Conservation (phyloP, 2,888 invertebrate species). For the Opisthograptis luteolata region DNA sequence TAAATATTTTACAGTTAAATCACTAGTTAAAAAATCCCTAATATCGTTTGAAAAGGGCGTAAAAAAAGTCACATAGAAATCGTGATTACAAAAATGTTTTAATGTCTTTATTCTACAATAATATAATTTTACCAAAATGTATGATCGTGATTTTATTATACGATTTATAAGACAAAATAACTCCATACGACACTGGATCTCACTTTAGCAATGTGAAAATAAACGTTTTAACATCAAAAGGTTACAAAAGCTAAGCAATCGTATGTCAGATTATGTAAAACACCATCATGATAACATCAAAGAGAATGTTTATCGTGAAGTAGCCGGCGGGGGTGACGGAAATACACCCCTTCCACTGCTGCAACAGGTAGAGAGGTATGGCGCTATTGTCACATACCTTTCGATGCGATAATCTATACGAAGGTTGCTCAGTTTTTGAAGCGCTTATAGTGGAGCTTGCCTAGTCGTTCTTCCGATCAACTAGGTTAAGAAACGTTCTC, state of each 20-base stretch:
- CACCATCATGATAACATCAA: conserved; percentile 46
- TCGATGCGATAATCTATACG: conserved; percentile 4
- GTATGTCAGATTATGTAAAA: conserved; percentile 46
- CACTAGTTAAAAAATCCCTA: no score
- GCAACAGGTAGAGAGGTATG: conserved; percentile 20
- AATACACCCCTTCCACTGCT: conserved; percentile 21
- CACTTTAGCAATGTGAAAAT: not conserved
- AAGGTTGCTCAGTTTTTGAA: no score
- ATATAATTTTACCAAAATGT: no score
- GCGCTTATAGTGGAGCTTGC: not conserved
- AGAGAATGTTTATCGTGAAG: conserved; percentile 42
- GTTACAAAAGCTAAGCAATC: conserved; percentile 17
- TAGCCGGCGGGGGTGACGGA: conserved; percentile 36
- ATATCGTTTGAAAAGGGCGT: no score
- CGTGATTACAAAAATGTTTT: no score
- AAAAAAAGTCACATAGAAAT: no score
- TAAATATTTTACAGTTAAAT: no score
- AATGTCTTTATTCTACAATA: no score
- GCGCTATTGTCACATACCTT: conserved; percentile 10
- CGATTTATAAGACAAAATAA: no score
- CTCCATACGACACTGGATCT: no score
- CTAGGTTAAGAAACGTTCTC: no score
- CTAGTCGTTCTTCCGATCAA: not conserved
- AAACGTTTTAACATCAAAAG: not conserved
- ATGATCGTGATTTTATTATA: no score